A percentile compares a stretch with the other conserved stretches of the same genome.
Evolutionary conservation across 1,140 invertebrate species (phyloP).

Genomic region (Lepidurus arcticus): DNA sequence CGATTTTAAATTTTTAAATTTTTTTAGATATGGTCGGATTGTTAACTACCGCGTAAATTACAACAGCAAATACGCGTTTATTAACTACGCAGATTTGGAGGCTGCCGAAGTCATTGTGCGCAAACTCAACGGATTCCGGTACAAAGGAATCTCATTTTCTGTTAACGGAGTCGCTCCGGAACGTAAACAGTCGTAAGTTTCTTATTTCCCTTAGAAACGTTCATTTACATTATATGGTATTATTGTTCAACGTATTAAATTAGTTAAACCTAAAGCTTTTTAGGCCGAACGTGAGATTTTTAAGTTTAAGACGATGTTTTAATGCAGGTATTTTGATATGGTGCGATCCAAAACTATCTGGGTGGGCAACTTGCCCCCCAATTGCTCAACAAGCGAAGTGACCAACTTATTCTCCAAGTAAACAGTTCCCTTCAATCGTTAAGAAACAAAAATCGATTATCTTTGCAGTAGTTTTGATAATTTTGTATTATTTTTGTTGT

Average conservation of each 20-base stretch:
- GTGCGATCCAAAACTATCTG: constrained; percentile 9
- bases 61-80: not conserved
- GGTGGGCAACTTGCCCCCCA: not conserved
- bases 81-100: not conserved
- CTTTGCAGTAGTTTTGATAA: not conserved
- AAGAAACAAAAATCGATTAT: no score
- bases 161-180: not conserved
- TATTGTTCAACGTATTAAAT: no score
- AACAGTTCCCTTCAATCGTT: not conserved
- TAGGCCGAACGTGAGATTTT: not conserved
- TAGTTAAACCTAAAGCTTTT: no score
- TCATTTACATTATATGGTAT: no score
- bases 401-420: not conserved
- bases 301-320: not conserved
- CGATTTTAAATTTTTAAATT: not conserved
- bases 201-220: not conserved
- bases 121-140: not conserved
- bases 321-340: not conserved
- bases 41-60: constrained; percentile 14
- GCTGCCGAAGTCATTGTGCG: not conserved
- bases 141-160: constrained; percentile 7
- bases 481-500: not conserved
- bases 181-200: constrained; percentile 10
- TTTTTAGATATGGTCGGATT: not conserved
- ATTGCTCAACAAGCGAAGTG: not conserved